These are phyloP conservation scores for Macrobrachium nipponense DNA, from an alignment of 1,140 invertebrate species.

Conservation along the genomic window DNA sequence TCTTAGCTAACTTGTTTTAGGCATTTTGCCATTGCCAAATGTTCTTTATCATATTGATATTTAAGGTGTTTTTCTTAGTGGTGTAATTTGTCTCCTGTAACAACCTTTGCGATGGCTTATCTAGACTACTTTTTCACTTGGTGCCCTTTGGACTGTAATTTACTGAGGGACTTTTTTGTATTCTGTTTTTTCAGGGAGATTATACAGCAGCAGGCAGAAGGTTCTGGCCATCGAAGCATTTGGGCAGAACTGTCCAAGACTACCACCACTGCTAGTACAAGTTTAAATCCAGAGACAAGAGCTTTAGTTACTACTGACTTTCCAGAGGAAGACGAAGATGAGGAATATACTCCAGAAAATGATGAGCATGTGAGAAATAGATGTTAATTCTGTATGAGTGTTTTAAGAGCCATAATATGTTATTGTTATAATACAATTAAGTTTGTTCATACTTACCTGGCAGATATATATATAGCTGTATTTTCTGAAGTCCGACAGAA, in stretches of 20 bases:
- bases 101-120: no score
- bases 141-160: neutral
- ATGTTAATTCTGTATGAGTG: neutral
- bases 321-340: slow-evolving; percentile 51
- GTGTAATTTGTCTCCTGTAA: no score
- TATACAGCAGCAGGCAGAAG: slow-evolving; percentile 48
- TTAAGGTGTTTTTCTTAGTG: no score
- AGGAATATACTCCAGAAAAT: slow-evolving; percentile 51
- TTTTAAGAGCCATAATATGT: neutral
- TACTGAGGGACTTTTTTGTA: neutral
- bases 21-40: no score
- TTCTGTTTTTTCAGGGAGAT: slow-evolving; percentile 29
- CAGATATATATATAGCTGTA: no score
- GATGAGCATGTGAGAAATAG: slow-evolving; percentile 42
- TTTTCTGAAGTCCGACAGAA: no score
- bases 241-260: slow-evolving; percentile 50
- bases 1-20: no score
- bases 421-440: no score
- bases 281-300: slow-evolving; percentile 39
- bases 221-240: slow-evolving; percentile 28
- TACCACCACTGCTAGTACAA: neutral
- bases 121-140: no score
- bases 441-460: no score
- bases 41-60: no score
- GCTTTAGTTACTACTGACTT: slow-evolving; percentile 43